Conservation (phyloP, 2,113 vertebrate genomes). For the Eira barbara region DNA sequence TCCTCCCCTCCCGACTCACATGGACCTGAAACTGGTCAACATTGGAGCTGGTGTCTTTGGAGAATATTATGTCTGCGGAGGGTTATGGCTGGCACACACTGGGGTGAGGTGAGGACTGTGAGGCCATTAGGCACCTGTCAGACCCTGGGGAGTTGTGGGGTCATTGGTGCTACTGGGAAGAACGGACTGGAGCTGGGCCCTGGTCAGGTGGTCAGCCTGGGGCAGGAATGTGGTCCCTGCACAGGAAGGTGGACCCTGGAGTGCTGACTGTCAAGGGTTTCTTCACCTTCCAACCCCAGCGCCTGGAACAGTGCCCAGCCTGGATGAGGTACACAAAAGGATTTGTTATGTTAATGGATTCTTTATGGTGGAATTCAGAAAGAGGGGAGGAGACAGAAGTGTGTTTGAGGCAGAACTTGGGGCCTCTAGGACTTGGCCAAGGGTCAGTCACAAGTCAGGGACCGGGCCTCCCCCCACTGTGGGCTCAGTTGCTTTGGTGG, state of each 20-base stretch:
- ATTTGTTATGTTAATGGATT: neutral
- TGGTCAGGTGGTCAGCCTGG: neutral
- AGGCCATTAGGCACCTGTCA: rapidly evolving
- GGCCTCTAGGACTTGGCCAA: neutral
- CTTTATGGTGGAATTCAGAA: neutral
- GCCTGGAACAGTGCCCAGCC: rapidly evolving
- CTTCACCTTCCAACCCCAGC: neutral
- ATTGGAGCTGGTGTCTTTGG: rapidly evolving
- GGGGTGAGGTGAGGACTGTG: no score
- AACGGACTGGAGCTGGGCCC: no score
- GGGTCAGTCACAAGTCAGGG: neutral
- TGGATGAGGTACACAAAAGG: rapidly evolving
- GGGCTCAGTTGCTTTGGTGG: neutral
- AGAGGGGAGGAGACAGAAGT: neutral
- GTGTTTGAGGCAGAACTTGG: neutral
- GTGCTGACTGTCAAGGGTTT: neutral
- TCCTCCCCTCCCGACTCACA: neutral
- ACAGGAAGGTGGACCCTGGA: neutral
- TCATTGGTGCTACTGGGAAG: neutral
- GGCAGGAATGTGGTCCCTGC: no score
- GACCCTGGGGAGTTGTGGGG: neutral
- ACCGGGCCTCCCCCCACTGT: neutral
- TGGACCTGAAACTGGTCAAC: neutral
- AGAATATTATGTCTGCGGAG: neutral
- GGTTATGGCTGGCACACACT: no score